Evolutionary conservation across 2,888 invertebrate species (phyloP).

Genomic region (Machimus atricapillus): DNA sequence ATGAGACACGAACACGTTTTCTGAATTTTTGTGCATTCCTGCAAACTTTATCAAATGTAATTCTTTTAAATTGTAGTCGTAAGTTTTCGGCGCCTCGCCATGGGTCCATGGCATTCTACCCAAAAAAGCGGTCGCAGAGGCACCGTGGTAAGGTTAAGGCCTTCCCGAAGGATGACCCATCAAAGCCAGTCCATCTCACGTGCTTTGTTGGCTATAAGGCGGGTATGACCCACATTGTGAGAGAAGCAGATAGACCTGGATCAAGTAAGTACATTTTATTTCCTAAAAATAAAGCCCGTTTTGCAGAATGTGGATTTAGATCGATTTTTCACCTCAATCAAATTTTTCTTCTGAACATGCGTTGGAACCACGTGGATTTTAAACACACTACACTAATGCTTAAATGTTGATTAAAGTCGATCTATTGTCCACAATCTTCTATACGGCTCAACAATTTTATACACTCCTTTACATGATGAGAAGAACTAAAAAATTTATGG

Average conservation of each 20-base stretch:
- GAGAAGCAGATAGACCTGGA: slow-evolving; percentile 98
- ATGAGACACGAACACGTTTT: not conserved
- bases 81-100: slow-evolving; percentile 99
- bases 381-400: too few species aligned
- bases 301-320: not conserved
- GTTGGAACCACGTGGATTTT: too few species aligned
- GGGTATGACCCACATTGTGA: slow-evolving; percentile 99
- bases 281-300: not conserved
- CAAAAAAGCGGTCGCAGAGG: slow-evolving; percentile 94
- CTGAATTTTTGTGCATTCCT: not conserved
- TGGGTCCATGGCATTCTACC: slow-evolving; percentile 99
- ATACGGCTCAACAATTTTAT: not conserved
- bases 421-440: not conserved
- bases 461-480: slow-evolving; percentile 43
- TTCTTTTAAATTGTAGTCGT: slow-evolving; percentile 75
- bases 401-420: too few species aligned
- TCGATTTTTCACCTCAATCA: not conserved
- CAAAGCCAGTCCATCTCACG: slow-evolving; percentile 96
- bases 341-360: not conserved
- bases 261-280: slow-evolving; percentile 81
- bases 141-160: slow-evolving; percentile 99
- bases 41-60: not conserved
- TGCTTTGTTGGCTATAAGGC: slow-evolving; percentile 99
- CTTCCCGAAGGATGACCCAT: slow-evolving; percentile 97
- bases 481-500: slow-evolving; percentile 42